phyloP scores from a whole-genome alignment of 2,888 invertebrate genomes.

The Drosophila diplacantha region DNA sequence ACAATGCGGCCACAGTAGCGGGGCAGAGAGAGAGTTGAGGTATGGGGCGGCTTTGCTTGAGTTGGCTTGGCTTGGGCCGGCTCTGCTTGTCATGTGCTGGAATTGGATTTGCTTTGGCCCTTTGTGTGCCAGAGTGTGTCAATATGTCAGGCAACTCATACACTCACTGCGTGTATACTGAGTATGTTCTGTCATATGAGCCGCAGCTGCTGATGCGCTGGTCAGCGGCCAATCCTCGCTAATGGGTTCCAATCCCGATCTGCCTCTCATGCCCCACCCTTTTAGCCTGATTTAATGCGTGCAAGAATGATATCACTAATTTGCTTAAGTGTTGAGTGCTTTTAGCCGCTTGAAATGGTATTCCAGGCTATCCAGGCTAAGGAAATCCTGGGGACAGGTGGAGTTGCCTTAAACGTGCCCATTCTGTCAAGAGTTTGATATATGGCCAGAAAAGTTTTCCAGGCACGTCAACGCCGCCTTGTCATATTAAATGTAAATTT shows the following conservation, averaged over 20 bases:
- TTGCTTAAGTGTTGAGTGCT: conserved; percentile 31
- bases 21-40: conserved; percentile 26
- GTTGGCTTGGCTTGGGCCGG: neutral
- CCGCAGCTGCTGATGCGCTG: conserved; percentile 42
- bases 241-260: conserved; percentile 45
- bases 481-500: conserved; percentile 66
- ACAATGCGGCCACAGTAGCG: conserved; percentile 28
- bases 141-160: conserved; percentile 51
- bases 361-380: neutral
- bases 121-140: conserved; percentile 40
- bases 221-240: conserved; percentile 55
- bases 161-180: neutral
- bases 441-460: conserved; percentile 19
- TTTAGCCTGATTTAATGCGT: conserved; percentile 15
- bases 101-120: conserved; percentile 31
- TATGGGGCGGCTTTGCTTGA: conserved; percentile 15
- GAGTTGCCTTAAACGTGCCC: neutral
- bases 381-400: conserved; percentile 8
- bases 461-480: conserved; percentile 31
- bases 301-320: conserved; percentile 32
- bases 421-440: conserved; percentile 7
- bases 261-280: neutral
- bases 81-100: conserved; percentile 34
- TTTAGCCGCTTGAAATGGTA: conserved; percentile 22
- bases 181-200: conserved; percentile 28